A percentile compares a stretch with the other conserved stretches of the same genome.
Conservation (phyloP, 2,888 invertebrate genomes). For the Tachina grossa region DNA sequence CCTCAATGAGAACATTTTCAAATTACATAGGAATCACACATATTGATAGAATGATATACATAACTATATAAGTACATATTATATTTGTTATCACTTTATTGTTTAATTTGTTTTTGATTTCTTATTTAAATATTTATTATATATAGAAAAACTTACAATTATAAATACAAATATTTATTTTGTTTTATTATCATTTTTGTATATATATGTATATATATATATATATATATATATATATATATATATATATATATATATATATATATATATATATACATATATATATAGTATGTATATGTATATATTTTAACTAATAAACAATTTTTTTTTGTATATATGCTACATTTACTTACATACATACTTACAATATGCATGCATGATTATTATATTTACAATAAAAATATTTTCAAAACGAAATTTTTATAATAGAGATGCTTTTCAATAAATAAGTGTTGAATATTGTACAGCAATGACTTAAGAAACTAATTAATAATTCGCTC, state of each 20-base stretch:
- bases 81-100: conserved; percentile 69
- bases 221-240: not conserved
- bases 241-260: conserved; percentile 36
- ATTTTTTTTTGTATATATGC: conserved; percentile 52
- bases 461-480: too few species aligned
- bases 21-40: too few species aligned
- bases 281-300: not conserved
- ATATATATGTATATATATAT: conserved; percentile 18
- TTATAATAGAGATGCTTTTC: too few species aligned
- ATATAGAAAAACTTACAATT: conserved; percentile 70
- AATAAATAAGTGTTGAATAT: too few species aligned
- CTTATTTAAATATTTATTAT: conserved; percentile 68
- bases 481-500: too few species aligned
- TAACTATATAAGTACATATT: not conserved
- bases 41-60: too few species aligned
- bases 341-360: conserved; percentile 56
- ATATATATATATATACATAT: conserved; percentile 17
- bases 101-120: conserved; percentile 62
- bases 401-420: not conserved
- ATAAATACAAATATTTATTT: conserved; percentile 71
- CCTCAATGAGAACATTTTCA: too few species aligned
- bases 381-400: conserved; percentile 39
- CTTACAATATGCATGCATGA: conserved; percentile 33
- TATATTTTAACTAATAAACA: conserved; percentile 64
- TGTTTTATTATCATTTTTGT: conserved; percentile 64